Base-by-base conservation (phyloP, 2,797 vertebrate genomes). In the Hapalemur alaotrensis region DNA sequence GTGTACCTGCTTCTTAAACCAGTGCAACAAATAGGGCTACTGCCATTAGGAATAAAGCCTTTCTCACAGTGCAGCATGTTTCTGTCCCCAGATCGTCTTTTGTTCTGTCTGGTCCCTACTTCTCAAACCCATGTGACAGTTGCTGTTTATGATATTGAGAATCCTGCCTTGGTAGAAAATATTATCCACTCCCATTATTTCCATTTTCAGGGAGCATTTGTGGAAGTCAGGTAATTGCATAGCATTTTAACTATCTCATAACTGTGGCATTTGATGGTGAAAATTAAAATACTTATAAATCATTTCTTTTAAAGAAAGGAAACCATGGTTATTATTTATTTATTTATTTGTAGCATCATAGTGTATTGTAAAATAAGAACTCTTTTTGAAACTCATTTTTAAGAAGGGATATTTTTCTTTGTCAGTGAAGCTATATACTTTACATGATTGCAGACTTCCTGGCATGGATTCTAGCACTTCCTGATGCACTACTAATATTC, bases 101-200 rank as follows among this genome's bases (percentile, higher is more conserved):
- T 30, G 35, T 52, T 63, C 79, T 78, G 6, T 46, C 10, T 9
- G 2, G 59, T n/a, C 17, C 41, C 78, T 18, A 28, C 28, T 67
- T 88, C 52, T 78, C 87, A 50, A 52, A 76, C 30, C 59, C 67
- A 32, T 0, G 0, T 38, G 75, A 23, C 70, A 38, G 32, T 15
- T 57, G 48, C 35, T 32, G 10, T 28, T 46, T 41, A 12, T 4
- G 25, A 28, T 13, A 28, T 6, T 14, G 43, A 52, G 82, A 76
- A 65, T 88, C 25, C 87, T 61, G 50, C 79, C 93, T 86, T 88
- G 15, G 54, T 2, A 87, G 46, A 94, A 97, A 95, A 97, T 81
- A 76, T 28, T 63, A 97, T 91, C 65, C 22, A 76, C 93, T 94
- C 41, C 89, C 72, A 96, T 98, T 97, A 97, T 94, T 98, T 98